phyloP scores from a whole-genome alignment of 1,140 invertebrate genomes.

The Drosophila parvula region DNA sequence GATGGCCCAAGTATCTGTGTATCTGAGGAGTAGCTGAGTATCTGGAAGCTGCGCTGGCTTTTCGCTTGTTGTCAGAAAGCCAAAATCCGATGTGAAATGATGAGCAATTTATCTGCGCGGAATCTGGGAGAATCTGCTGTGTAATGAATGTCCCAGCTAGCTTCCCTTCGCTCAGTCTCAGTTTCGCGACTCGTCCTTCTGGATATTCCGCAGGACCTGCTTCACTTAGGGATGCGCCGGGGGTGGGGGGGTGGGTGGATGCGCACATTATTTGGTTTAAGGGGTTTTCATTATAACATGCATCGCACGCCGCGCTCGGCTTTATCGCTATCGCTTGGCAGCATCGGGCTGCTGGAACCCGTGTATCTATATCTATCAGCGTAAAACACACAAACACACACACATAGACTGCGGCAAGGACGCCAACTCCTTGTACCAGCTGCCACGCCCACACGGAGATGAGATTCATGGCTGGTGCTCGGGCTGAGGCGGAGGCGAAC shows the following conservation, averaged over 20 bases:
- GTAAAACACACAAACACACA: conserved; percentile 36
- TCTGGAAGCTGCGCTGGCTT: conserved; percentile 27
- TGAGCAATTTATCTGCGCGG: conserved; percentile 76
- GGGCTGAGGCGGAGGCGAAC: conserved; percentile 29
- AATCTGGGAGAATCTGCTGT: conserved; percentile 77
- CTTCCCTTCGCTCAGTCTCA: background rate
- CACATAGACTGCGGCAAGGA: conserved; percentile 29
- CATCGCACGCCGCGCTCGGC: conserved; percentile 71
- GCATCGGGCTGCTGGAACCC: conserved; percentile 62
- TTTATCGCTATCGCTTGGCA: conserved; percentile 74
- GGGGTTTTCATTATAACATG: conserved; percentile 81
- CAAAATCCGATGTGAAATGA: conserved; percentile 74
- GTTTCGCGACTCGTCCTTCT: conserved; percentile 1
- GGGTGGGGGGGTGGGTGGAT: background rate
- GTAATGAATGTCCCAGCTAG: conserved; percentile 74
- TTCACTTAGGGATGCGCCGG: background rate
- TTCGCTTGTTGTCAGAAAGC: conserved; percentile 47
- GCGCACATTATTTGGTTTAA: conserved; percentile 78
- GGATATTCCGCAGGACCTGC: conserved; percentile 4
- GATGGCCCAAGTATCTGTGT: background rate
- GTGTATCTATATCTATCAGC: conserved; percentile 42
- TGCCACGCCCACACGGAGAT: conserved; percentile 53
- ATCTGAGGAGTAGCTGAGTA: background rate
- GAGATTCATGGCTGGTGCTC: conserved; percentile 40
- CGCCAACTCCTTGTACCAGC: conserved; percentile 12